phyloP scores from a whole-genome alignment of 1,140 invertebrate species.

The Phymorhynchus buccinoides region DNA sequence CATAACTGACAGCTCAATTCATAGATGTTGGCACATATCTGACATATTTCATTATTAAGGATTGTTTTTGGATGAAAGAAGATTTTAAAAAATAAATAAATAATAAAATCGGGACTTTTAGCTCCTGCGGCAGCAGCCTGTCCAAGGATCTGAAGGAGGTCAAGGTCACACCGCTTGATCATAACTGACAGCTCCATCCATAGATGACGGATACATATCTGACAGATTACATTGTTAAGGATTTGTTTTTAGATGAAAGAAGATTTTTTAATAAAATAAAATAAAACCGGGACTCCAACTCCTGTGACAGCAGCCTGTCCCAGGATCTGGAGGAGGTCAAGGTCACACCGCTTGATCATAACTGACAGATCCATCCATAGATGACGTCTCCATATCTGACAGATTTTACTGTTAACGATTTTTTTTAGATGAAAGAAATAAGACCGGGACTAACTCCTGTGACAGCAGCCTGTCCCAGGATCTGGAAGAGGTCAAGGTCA shows the following conservation, averaged over 20 bases:
- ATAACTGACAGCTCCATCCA: neutral
- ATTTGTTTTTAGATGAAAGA: too few species aligned
- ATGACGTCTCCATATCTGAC: neutral
- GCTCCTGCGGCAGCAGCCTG: conserved; percentile 17
- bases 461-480: too few species aligned
- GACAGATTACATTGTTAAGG: too few species aligned
- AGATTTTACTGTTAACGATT: neutral
- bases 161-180: conserved; percentile 31
- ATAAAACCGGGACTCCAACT: conserved; percentile 38
- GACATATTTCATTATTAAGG: too few species aligned
- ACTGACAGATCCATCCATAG: too few species aligned
- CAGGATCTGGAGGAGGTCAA: conserved; percentile 40
- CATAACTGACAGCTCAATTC: neutral
- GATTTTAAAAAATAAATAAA: too few species aligned
- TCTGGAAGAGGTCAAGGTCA: too few species aligned
- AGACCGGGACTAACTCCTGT: neutral
- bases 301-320: conserved; percentile 13
- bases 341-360: conserved; percentile 25
- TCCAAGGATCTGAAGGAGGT: conserved; percentile 38
- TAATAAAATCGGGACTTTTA: too few species aligned
- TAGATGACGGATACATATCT: too few species aligned
- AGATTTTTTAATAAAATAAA: too few species aligned
- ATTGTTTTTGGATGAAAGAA: too few species aligned
- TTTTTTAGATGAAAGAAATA: neutral
- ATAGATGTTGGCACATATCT: too few species aligned